These are phyloP conservation scores for Standfussiana lucernea DNA, from an alignment of 2,888 invertebrate species.

Conservation along the genomic window DNA sequence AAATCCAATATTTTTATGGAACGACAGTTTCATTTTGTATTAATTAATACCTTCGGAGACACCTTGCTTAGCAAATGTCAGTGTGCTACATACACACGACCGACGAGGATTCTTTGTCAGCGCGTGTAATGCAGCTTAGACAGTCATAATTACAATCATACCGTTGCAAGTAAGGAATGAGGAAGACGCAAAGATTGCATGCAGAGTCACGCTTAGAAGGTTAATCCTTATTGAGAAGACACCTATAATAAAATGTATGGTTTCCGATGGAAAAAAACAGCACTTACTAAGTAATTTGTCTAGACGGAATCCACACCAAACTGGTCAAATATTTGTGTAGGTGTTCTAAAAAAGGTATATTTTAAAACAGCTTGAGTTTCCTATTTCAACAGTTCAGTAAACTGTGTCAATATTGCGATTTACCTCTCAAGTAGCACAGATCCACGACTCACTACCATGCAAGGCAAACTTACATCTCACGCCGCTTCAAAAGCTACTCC, in stretches of 20 bases:
- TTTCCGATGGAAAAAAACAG: constrained; percentile 50
- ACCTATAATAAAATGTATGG: constrained; percentile 44
- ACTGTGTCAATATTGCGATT: constrained; percentile 19
- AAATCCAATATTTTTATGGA: constrained; percentile 11
- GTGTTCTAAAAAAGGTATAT: background rate
- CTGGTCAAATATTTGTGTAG: constrained; percentile 12
- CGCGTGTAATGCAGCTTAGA: constrained; percentile 18
- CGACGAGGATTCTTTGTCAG: constrained; percentile 1
- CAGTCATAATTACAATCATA: constrained; percentile 41
- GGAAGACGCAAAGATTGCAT: constrained; percentile 56
- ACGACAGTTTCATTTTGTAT: background rate
- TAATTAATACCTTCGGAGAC: background rate
- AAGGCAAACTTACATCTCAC: constrained; percentile 47
- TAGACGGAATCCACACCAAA: constrained; percentile 9
- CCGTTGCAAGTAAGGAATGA: constrained; percentile 48
- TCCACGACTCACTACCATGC: constrained; percentile 39
- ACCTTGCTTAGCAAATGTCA: background rate
- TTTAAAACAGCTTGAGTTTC: background rate
- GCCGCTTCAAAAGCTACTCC: constrained; percentile 17
- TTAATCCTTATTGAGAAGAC: constrained; percentile 59
- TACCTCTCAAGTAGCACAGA: constrained; percentile 5
- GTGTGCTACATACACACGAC: background rate
- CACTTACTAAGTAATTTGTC: background rate
- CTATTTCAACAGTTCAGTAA: constrained; percentile 25
- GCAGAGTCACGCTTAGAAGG: constrained; percentile 56